Conservation (phyloP, 2,113 vertebrate genomes). For the Antigone vipio region DNA sequence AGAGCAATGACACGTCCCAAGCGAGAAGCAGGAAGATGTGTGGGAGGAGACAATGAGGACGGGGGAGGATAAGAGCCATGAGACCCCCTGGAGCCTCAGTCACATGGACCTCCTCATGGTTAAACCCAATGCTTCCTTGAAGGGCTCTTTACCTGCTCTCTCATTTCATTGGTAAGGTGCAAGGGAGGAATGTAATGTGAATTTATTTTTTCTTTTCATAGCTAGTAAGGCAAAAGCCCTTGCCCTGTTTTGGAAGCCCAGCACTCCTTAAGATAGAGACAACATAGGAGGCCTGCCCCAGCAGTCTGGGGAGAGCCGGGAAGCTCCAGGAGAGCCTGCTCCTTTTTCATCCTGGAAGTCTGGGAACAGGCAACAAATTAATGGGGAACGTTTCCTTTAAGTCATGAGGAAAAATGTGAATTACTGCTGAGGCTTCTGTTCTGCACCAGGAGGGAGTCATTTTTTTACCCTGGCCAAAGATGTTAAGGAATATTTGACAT, state of each 20-base stretch:
- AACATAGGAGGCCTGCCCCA: background rate
- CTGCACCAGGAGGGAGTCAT: background rate
- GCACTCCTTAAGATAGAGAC: background rate
- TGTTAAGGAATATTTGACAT: background rate
- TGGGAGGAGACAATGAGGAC: background rate
- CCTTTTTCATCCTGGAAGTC: background rate
- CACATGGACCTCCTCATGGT: rapidly evolving
- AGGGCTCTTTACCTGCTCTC: background rate
- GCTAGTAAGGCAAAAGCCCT: background rate
- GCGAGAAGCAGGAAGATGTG: background rate
- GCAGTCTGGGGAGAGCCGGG: background rate
- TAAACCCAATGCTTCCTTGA: background rate
- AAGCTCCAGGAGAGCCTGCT: background rate
- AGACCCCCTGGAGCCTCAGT: background rate
- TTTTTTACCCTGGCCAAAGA: background rate
- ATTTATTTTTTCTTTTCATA: background rate
- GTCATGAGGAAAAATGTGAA: background rate
- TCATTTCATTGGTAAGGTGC: background rate
- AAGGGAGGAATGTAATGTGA: background rate
- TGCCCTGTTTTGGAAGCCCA: background rate
- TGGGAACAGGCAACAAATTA: background rate
- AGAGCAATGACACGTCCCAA: background rate
- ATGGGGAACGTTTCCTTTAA: background rate
- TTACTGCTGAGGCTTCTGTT: background rate
- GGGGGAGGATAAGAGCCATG: background rate